Conservation (phyloP, 2,797 vertebrate genomes). For the Toxotes lorentzi region DNA sequence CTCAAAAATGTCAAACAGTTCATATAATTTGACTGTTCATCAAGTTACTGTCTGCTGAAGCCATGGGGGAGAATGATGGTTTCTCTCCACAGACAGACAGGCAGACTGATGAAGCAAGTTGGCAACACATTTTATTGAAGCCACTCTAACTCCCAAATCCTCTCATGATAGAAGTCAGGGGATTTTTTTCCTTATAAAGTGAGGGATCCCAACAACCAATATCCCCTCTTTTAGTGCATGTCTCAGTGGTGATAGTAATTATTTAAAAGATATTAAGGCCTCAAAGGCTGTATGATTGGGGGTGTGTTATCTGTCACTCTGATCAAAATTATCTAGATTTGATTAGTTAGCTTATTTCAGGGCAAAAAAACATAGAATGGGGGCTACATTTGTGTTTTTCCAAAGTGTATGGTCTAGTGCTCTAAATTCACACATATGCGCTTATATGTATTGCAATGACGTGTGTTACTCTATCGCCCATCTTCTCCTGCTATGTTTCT, state of each 20-base stretch:
- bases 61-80: background rate
- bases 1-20: background rate
- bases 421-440: background rate
- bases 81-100: background rate
- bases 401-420: background rate
- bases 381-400: background rate
- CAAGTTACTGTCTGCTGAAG: background rate
- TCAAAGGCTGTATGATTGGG: background rate
- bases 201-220: too few species aligned
- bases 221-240: background rate
- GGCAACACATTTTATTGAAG: background rate
- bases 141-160: background rate
- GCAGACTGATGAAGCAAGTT: background rate
- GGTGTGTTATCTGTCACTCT: background rate
- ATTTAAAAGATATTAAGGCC: background rate
- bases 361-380: background rate
- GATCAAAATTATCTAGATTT: background rate
- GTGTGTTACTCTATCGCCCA: background rate
- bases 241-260: background rate
- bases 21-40: background rate
- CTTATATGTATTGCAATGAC: background rate
- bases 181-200: background rate
- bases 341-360: slow-evolving; percentile 2
- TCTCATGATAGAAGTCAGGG: background rate
- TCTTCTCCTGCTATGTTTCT: background rate